Percentiles rank a stretch among this genome's conserved stretches.
Evolutionary conservation across 2,888 invertebrate species (phyloP).

Genomic region (Erebia ligea): DNA sequence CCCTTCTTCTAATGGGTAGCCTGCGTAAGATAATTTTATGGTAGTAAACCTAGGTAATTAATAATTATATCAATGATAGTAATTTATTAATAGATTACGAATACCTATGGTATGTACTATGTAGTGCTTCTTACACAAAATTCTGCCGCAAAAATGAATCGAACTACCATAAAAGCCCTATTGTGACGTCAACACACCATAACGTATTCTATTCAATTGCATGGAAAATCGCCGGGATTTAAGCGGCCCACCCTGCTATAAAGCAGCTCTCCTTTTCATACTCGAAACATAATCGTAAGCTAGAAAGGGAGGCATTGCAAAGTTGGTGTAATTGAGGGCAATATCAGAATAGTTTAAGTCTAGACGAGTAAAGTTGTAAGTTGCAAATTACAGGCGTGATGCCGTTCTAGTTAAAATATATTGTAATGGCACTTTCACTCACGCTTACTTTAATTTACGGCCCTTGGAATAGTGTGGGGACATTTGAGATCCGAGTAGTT

Average conservation of each 20-base stretch:
- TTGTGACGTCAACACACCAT: slow-evolving; percentile 70
- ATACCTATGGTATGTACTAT: no score
- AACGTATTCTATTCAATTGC: slow-evolving; percentile 78
- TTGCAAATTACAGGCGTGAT: slow-evolving; percentile 69
- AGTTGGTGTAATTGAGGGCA: slow-evolving; percentile 70
- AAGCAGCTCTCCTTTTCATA: slow-evolving; percentile 49
- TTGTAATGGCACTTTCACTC: slow-evolving; percentile 60
- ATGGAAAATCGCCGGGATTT: slow-evolving; percentile 77
- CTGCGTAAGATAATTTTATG: no score
- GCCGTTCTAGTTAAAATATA: slow-evolving; percentile 63
- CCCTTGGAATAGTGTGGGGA: slow-evolving; percentile 49
- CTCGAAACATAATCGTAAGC: slow-evolving; percentile 35
- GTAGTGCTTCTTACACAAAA: slow-evolving; percentile 13
- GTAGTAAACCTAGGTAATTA: neutral
- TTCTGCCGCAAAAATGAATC: slow-evolving; percentile 39
- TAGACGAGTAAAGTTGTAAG: slow-evolving; percentile 73
- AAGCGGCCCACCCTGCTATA: slow-evolving; percentile 59
- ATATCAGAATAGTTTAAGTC: slow-evolving; percentile 78
- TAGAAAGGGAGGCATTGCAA: slow-evolving; percentile 52
- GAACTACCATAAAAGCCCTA: slow-evolving; percentile 59
- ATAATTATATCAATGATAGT: neutral
- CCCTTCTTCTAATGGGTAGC: neutral
- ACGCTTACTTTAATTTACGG: slow-evolving; percentile 65
- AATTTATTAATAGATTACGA: neutral
- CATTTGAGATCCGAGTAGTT: slow-evolving; percentile 45